Evolutionary conservation across 92 coral and sea anemone genomes (phyloP), one percentile per base, ranked within the genome.

Genomic region (Pocillopora meandrina): DNA sequence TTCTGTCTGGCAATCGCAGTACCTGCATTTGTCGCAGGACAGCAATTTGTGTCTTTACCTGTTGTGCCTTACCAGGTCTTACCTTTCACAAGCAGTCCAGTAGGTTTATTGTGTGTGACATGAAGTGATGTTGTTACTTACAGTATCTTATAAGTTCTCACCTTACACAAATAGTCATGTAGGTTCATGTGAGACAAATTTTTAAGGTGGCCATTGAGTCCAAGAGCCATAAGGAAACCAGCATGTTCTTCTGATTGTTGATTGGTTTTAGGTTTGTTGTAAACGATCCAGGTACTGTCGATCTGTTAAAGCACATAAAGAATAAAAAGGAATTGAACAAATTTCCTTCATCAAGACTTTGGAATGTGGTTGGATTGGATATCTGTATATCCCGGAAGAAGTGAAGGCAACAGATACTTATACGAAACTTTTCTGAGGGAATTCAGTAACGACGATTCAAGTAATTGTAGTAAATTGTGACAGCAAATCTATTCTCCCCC

Each of bases 221-320:
- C 98, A 9, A 96, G 91, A 34, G 98, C 98, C 98, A 96, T 96
- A 15, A 96, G 88, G 60, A 96, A 96, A 16, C 98, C 98, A 11
- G 98, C 98, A 52, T 96, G 98, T 73, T 96, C 98, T 76, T 94
- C 95, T 77, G 98, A 94, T 68, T 94, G 82, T 81, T 91, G 98
- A 34, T 92, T 94, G 76, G 95, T 97, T 76, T 91, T 92, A 14
- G 99, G 99, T 64, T 95, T 92, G 88, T 96, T 95, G 87, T 96
- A 96, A 73, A 95, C 98, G 34, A 96, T 96, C 99, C 99, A 96
- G 31, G 99, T 95, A 79, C 99, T 94, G 86, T 96, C 99, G 42
- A 96, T 92, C 99, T 96, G 82, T 18, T 34, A 36, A 52, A 82
- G 26, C 75, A 72, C 19, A n/a, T 12, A n/a, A 42, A 5, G 6